Conservation (phyloP, 1,140 invertebrate genomes). For the Metaphire vulgaris region DNA sequence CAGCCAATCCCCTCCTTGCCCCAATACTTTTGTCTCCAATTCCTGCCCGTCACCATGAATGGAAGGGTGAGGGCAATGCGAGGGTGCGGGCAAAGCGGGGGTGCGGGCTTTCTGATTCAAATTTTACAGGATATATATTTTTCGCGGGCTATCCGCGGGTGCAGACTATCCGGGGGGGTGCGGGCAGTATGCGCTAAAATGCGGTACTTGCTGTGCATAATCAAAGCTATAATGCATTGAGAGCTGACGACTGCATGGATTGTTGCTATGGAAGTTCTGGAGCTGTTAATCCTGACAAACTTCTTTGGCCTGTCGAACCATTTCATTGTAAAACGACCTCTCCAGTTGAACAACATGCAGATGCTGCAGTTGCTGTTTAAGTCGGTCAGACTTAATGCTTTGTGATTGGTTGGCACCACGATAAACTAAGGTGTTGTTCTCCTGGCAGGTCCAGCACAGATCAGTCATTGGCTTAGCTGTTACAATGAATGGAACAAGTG, state of each 20-base stretch:
- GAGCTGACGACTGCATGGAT: conserved; percentile 12
- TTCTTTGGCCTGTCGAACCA: conserved; percentile 17
- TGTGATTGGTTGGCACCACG: conserved; percentile 21
- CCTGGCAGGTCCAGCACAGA: conserved; percentile 34
- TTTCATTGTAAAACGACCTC: conserved; percentile 28
- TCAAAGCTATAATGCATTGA: conserved; percentile 25
- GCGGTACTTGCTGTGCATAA: conserved; percentile 26
- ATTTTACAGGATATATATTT: no score
- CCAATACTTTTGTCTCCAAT: no score
- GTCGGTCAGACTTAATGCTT: conserved; percentile 24
- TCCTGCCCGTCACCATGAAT: no score
- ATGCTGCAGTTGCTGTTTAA: conserved; percentile 26
- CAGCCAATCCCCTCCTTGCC: no score
- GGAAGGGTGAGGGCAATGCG: no score
- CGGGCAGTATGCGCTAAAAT: no score
- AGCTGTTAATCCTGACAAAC: neutral
- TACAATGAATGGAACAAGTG: conserved; percentile 24
- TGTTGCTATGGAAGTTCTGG: neutral
- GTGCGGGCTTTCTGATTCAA: no score
- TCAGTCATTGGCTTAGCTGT: conserved; percentile 32
- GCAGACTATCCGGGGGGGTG: no score
- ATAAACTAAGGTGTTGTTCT: conserved; percentile 30
- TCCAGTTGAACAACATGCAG: conserved; percentile 27
- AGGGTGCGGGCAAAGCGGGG: no score
- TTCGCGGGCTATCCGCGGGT: no score